Evolutionary conservation across 1,140 invertebrate species (phyloP).

Genomic region (Leptinotarsa lineolata): DNA sequence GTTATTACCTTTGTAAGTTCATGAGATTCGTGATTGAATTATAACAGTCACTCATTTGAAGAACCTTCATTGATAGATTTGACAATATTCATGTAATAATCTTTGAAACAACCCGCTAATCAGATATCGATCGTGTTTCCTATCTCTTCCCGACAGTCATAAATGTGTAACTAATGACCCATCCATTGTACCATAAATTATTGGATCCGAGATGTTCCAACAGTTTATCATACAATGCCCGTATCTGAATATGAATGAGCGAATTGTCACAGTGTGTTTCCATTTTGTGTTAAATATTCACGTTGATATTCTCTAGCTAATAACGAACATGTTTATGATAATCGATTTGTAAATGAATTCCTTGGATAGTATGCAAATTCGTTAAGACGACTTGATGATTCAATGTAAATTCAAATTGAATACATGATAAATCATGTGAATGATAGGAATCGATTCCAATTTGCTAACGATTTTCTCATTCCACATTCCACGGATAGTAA

Average conservation of each 20-base stretch:
- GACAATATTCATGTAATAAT: too few relatives aligned
- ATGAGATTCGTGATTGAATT: too few relatives aligned
- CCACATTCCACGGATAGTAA: too few relatives aligned
- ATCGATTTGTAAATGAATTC: constrained; percentile 7
- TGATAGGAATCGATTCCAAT: not conserved
- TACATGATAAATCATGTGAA: not conserved
- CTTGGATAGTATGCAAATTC: constrained; percentile 15
- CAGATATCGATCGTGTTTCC: too few relatives aligned
- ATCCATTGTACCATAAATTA: too few relatives aligned
- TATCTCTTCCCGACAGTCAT: too few relatives aligned
- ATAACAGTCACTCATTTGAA: too few relatives aligned
- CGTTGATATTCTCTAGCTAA: not conserved
- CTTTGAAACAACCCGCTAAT: too few relatives aligned
- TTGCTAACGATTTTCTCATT: not conserved
- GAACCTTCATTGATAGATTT: too few relatives aligned
- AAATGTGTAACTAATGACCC: too few relatives aligned
- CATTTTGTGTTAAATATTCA: not conserved
- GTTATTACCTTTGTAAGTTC: too few relatives aligned
- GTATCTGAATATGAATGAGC: constrained; percentile 1
- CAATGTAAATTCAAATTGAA: constrained; percentile 19
- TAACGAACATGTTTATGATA: constrained; percentile 4
- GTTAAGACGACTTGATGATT: constrained; percentile 7
- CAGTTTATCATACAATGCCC: not conserved
- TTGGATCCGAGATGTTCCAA: not conserved
- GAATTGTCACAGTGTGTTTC: not conserved